These are phyloP conservation scores for Microctenopoma stevenorrisi DNA, from an alignment of 2,797 vertebrate species.

Conservation along the genomic window DNA sequence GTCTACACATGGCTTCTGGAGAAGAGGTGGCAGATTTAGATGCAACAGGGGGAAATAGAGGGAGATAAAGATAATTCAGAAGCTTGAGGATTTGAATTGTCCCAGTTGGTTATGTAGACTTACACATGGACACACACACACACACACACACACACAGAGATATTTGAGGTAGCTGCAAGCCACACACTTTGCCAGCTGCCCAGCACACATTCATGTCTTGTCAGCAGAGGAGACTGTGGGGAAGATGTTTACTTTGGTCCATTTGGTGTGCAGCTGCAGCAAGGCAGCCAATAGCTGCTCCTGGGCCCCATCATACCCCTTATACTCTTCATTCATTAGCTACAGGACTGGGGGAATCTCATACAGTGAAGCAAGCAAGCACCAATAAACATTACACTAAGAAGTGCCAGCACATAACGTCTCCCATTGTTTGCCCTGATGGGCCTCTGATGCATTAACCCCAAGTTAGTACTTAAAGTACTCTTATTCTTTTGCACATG, in stretches of 20 bases:
- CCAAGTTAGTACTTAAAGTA: no score
- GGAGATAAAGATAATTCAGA: slow-evolving; percentile 68
- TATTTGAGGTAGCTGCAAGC: slow-evolving; percentile 37
- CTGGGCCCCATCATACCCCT: slow-evolving; percentile 31
- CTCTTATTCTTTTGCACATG: no score
- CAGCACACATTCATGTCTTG: slow-evolving; percentile 55
- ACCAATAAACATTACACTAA: neutral
- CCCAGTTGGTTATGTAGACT: slow-evolving; percentile 46
- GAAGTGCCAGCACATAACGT: no score
- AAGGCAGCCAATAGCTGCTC: slow-evolving; percentile 44
- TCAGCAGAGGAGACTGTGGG: slow-evolving; percentile 67
- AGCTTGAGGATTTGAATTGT: slow-evolving; percentile 42
- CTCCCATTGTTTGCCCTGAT: no score
- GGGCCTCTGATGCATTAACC: no score
- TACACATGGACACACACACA: slow-evolving; percentile 19
- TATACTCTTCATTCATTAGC: slow-evolving; percentile 30
- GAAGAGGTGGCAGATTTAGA: slow-evolving; percentile 51
- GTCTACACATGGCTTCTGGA: slow-evolving; percentile 21
- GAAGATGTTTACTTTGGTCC: slow-evolving; percentile 73
- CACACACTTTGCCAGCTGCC: slow-evolving; percentile 34
- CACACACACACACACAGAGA: slow-evolving; percentile 29
- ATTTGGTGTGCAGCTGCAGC: slow-evolving; percentile 35
- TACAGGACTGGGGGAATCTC: slow-evolving; percentile 4
- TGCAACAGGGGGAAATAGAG: slow-evolving; percentile 47
- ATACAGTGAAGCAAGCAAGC: neutral